Evolutionary conservation across 1,140 invertebrate species (phyloP).

Genomic region (Grapholita molesta): DNA sequence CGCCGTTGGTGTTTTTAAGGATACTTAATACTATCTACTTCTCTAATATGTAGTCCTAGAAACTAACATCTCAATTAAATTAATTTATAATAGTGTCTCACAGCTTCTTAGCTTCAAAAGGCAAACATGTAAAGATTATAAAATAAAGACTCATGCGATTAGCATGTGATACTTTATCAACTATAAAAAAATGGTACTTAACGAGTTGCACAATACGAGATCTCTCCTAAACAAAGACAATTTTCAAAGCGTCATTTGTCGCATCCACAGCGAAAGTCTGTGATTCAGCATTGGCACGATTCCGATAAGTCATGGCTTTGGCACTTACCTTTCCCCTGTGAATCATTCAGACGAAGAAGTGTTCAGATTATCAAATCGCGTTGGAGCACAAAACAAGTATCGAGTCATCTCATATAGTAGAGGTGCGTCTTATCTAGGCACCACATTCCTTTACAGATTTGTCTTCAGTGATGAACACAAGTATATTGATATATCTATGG

Average conservation of each 20-base stretch:
- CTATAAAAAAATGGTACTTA: not conserved
- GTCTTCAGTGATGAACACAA: not conserved
- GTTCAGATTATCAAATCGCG: not conserved
- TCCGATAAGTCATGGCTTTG: slow-evolving; percentile 26
- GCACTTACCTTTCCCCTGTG: slow-evolving; percentile 24
- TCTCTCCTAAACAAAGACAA: slow-evolving; percentile 4
- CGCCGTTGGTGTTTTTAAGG: too few relatives aligned
- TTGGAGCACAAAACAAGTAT: too few relatives aligned
- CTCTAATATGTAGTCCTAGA: too few relatives aligned
- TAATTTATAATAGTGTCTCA: too few relatives aligned
- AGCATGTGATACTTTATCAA: not conserved
- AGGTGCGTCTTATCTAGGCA: not conserved
- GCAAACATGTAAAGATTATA: not conserved
- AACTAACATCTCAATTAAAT: too few relatives aligned
- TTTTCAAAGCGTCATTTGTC: slow-evolving; percentile 25
- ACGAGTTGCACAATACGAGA: not conserved
- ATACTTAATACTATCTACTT: too few relatives aligned
- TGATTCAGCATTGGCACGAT: slow-evolving; percentile 23
- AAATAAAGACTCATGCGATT: not conserved
- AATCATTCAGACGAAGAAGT: slow-evolving; percentile 17
- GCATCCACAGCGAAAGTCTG: slow-evolving; percentile 24
- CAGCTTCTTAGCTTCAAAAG: not conserved
- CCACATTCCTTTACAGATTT: not conserved
- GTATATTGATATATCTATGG: too few relatives aligned
- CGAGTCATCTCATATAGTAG: too few relatives aligned